Percentiles rank a stretch among this genome's conserved stretches.
Conservation (phyloP, 2,888 invertebrate genomes). For the Andrena bicolor region DNA sequence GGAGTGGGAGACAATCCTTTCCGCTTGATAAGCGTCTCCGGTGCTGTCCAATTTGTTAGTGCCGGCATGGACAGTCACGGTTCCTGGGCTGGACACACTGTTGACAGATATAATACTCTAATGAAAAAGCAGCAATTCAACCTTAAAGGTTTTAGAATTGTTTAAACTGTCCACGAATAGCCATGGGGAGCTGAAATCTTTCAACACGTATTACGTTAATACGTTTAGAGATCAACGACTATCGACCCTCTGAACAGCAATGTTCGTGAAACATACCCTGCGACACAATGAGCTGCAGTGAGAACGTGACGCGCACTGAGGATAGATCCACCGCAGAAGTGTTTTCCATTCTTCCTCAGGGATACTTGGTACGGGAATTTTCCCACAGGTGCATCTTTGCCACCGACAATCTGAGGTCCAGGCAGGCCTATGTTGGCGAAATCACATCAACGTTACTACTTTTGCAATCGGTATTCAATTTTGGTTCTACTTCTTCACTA, state of each 20-base stretch:
- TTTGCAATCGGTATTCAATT: not conserved
- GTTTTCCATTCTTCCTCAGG: slow-evolving; percentile 84
- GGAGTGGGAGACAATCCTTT: slow-evolving; percentile 47
- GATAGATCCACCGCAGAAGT: slow-evolving; percentile 87
- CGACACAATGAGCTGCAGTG: slow-evolving; percentile 87
- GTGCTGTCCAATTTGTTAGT: slow-evolving; percentile 39
- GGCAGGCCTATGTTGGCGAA: slow-evolving; percentile 50
- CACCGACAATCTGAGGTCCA: slow-evolving; percentile 83
- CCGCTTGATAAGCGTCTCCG: slow-evolving; percentile 45
- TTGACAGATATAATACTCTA: not conserved
- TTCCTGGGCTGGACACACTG: not conserved
- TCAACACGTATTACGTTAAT: too few relatives aligned
- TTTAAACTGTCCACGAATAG: too few relatives aligned
- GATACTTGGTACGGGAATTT: slow-evolving; percentile 87
- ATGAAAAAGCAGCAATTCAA: not conserved
- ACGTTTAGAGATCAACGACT: too few relatives aligned
- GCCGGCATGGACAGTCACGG: slow-evolving; percentile 49
- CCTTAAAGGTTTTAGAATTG: too few relatives aligned
- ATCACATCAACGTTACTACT: not conserved
- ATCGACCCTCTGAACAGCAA: too few relatives aligned
- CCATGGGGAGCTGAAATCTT: too few relatives aligned
- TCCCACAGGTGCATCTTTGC: slow-evolving; percentile 86
- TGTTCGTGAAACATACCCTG: slow-evolving; percentile 79
- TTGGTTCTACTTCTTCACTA: not conserved
- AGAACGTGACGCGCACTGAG: slow-evolving; percentile 86